phyloP scores from a whole-genome alignment of 2,113 vertebrate genomes.

The Vidua macroura region DNA sequence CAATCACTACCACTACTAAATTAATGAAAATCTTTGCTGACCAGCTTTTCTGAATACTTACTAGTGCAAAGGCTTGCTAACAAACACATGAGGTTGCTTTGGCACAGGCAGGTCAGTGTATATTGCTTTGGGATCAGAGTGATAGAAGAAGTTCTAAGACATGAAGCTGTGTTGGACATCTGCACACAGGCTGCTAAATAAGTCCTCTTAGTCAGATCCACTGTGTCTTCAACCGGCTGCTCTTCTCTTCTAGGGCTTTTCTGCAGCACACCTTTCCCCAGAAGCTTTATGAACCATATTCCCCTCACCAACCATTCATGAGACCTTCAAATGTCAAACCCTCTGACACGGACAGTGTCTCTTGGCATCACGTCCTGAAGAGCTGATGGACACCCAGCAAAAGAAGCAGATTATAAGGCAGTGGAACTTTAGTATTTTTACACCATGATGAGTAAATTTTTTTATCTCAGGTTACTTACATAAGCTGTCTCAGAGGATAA shows the following conservation, averaged over 20 bases:
- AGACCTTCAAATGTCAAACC: background rate
- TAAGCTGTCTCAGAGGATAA: background rate
- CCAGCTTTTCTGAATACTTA: background rate
- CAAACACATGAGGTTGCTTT: background rate
- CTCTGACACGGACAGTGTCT: too few relatives aligned
- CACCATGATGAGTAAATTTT: background rate
- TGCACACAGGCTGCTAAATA: background rate
- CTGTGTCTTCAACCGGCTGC: background rate
- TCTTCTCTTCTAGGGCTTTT: background rate
- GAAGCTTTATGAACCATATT: background rate
- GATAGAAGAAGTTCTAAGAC: background rate
- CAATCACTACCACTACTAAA: background rate
- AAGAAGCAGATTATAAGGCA: background rate
- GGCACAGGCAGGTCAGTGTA: fast-evolving
- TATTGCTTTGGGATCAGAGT: background rate
- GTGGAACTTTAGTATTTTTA: background rate
- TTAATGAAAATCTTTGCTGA: background rate
- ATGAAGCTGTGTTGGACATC: background rate
- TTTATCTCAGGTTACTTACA: background rate
- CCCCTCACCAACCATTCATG: background rate
- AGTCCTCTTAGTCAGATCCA: background rate
- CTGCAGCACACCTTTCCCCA: background rate
- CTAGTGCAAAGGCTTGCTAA: background rate
- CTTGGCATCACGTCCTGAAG: fast-evolving
- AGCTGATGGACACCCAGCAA: background rate